Evolutionary conservation across 1,140 invertebrate genomes (phyloP), one percentile per base, ranked within the genome.

Genomic region (Euura saliciscinereae): DNA sequence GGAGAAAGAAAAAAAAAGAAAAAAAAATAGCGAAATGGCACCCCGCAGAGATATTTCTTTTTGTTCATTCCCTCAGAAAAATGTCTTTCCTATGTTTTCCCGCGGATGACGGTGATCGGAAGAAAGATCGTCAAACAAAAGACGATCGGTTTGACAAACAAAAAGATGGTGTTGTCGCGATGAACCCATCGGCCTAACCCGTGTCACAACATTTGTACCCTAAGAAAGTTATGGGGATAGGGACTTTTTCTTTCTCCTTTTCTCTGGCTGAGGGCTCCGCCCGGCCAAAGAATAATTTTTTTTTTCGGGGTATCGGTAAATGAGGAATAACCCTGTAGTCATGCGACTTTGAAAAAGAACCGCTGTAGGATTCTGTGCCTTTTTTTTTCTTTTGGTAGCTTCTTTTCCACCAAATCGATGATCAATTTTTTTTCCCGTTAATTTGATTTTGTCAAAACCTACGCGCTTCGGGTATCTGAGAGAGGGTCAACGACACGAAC

Each of bases 141-240:
- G 51, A 59, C 51, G 51, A 6, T 59, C 51, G 51, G 51, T 59
- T 8, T n/a, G 51, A 59, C 51, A 59, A 59, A 59, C 51, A 59
- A 59, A 28, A 59, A 59, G 51, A 59, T 59, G 51, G 51, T 59
- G 51, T 59, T 59, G 51, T 59, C 51, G 13, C 51, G 8, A 59
- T n/a, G 51, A 59, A 11, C 51, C 51, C 51, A 59, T 59, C 51
- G 51, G 28, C 51, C 51, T 59, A 59, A 59, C 51, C 51, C 51
- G 74, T 81, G 80, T 83, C 81, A 83, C 78, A 83, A 83, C 80
- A 81, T 83, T 83, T 83, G 79, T 79, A 74, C 75, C 78, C 75
- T 74, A 76, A 72, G 72, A 81, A 72, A 83, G 75, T 83, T 81
- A 83, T 81, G 79, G 78, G 76, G 13, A 8, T 59, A 8, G 28